Conservation (phyloP, 1,140 invertebrate genomes). For the Brachionus angularis region DNA sequence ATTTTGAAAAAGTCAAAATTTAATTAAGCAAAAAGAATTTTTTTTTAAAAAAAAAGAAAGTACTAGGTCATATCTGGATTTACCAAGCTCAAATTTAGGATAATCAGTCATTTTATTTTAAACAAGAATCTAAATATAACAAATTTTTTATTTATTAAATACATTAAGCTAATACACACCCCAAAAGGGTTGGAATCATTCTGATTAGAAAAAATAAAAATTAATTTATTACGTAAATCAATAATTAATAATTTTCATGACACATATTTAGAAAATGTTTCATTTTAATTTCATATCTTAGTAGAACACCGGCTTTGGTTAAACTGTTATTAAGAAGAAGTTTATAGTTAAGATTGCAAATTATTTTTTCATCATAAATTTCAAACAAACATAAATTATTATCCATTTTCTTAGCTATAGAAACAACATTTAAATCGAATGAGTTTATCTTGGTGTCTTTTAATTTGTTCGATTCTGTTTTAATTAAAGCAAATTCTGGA, state of each 20-base stretch:
- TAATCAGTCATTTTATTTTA: slow-evolving; percentile 45
- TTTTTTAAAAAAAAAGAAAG: background rate
- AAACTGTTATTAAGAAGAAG: background rate
- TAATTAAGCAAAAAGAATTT: background rate
- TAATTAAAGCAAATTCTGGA: too few species aligned
- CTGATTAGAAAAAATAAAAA: too few species aligned
- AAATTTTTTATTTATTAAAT: too few species aligned
- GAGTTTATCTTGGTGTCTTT: too few species aligned
- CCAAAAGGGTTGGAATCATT: too few species aligned
- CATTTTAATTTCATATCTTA: slow-evolving; percentile 31
- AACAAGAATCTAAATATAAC: background rate
- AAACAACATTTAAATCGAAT: background rate
- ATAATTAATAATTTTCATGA: too few species aligned
- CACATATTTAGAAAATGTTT: slow-evolving; percentile 13
- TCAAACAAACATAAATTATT: slow-evolving; percentile 1
- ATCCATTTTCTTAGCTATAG: background rate
- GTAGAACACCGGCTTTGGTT: background rate
- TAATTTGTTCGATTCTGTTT: too few species aligned
- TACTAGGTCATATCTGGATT: slow-evolving; percentile 55
- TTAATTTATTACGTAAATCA: too few species aligned
- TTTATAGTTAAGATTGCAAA: slow-evolving; percentile 24
- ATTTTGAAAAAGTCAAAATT: slow-evolving; percentile 40
- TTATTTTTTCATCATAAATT: slow-evolving; percentile 42
- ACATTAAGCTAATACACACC: too few species aligned
- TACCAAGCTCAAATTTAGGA: slow-evolving; percentile 53